These are phyloP conservation scores for Orestias chungarensis DNA, from an alignment of 2,797 vertebrate species.

Conservation along the genomic window DNA sequence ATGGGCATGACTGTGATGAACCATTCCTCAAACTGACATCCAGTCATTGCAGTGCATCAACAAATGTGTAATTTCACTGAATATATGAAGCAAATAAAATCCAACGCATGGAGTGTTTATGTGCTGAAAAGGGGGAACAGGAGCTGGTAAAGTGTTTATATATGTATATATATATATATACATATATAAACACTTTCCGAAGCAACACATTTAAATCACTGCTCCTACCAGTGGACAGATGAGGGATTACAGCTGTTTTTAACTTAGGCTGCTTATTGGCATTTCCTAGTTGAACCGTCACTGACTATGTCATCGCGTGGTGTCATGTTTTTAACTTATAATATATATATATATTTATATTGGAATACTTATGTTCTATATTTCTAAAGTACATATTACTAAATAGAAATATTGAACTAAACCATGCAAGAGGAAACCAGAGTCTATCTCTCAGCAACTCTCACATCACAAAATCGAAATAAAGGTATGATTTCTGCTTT, in stretches of 20 bases:
- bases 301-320: no score
- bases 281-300: no score
- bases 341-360: no score
- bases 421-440: not conserved
- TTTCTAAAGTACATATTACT: not conserved
- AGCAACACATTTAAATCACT: no score
- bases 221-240: no score
- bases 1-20: conserved; percentile 68
- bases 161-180: no score
- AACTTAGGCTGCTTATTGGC: no score
- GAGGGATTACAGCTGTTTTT: no score
- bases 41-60: conserved; percentile 50
- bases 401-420: not conserved
- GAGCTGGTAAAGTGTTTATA: no score
- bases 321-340: no score
- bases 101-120: not conserved
- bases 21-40: conserved; percentile 73
- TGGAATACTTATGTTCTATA: no score
- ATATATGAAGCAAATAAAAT: conserved; percentile 44
- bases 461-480: not conserved
- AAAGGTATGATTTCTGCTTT: not conserved
- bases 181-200: no score
- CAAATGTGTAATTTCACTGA: conserved; percentile 55
- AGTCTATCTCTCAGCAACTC: not conserved
- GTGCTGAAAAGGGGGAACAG: conserved; percentile 5